phyloP scores from a whole-genome alignment of 2,888 invertebrate species.

The Sminthurinus aureus region DNA sequence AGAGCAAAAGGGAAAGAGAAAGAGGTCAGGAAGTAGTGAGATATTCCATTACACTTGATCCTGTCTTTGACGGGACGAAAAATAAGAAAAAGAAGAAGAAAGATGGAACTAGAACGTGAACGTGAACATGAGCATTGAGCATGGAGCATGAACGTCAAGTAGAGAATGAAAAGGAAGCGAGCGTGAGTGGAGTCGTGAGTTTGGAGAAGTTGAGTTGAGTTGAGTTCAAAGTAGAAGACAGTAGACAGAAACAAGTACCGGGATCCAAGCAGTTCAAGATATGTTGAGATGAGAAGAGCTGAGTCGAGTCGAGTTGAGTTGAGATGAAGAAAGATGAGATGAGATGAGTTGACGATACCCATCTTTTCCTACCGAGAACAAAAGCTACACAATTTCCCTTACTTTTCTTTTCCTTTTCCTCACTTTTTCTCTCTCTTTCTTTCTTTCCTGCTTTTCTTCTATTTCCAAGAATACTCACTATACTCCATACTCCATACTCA shows the following conservation, averaged over 20 bases:
- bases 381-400: background rate
- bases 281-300: background rate
- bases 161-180: background rate
- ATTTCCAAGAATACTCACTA: no score
- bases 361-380: background rate
- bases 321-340: background rate
- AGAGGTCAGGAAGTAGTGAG: background rate
- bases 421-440: background rate
- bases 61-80: background rate
- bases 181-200: background rate
- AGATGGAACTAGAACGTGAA: background rate
- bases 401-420: background rate
- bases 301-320: background rate
- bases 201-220: background rate
- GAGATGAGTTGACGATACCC: conserved; percentile 1
- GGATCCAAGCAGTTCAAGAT: background rate
- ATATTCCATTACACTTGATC: background rate
- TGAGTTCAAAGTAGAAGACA: background rate
- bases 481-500: no score
- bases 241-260: background rate
- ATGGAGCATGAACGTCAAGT: background rate
- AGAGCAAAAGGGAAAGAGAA: background rate
- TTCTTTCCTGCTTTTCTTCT: background rate
- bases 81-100: background rate
- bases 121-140: no score